These are phyloP conservation scores for Syngnathus floridae DNA, from an alignment of 2,113 vertebrate species.

Conservation along the genomic window DNA sequence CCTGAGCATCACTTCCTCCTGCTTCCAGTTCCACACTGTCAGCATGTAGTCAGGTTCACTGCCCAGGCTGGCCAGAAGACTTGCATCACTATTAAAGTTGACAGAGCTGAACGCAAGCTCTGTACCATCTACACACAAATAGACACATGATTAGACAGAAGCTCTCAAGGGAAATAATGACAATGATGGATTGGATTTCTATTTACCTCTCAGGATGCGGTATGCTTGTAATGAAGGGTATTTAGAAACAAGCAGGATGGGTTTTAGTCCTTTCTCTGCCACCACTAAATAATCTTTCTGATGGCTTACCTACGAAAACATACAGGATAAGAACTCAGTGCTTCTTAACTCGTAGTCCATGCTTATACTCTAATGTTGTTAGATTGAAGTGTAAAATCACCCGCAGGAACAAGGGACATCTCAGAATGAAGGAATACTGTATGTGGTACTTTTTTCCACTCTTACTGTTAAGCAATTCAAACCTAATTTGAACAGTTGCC, in stretches of 20 bases:
- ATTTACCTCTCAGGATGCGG: slow-evolving; percentile 79
- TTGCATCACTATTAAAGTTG: slow-evolving; percentile 78
- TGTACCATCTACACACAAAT: slow-evolving; percentile 73
- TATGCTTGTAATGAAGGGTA: slow-evolving; percentile 79
- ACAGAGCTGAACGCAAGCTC: slow-evolving; percentile 73
- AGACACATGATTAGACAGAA: not conserved
- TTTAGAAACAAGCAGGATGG: slow-evolving; percentile 82
- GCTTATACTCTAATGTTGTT: not conserved
- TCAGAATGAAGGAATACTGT: not conserved
- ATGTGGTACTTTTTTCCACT: not conserved
- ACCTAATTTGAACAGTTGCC: not conserved
- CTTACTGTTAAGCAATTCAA: not conserved
- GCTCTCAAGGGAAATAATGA: not conserved
- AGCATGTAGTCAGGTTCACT: slow-evolving; percentile 80
- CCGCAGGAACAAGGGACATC: not conserved
- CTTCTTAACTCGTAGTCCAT: not conserved
- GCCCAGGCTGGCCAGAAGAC: slow-evolving; percentile 82
- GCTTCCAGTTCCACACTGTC: slow-evolving; percentile 89
- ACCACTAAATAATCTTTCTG: slow-evolving; percentile 75
- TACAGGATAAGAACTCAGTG: slow-evolving; percentile 10
- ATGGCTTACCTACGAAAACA: slow-evolving; percentile 75
- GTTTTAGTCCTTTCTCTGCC: slow-evolving; percentile 84
- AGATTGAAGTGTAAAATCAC: not conserved
- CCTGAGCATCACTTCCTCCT: slow-evolving; percentile 78
- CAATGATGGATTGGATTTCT: not conserved